Base-by-base conservation (phyloP, 2,888 invertebrate genomes). In the Sminthurides aquaticus region DNA sequence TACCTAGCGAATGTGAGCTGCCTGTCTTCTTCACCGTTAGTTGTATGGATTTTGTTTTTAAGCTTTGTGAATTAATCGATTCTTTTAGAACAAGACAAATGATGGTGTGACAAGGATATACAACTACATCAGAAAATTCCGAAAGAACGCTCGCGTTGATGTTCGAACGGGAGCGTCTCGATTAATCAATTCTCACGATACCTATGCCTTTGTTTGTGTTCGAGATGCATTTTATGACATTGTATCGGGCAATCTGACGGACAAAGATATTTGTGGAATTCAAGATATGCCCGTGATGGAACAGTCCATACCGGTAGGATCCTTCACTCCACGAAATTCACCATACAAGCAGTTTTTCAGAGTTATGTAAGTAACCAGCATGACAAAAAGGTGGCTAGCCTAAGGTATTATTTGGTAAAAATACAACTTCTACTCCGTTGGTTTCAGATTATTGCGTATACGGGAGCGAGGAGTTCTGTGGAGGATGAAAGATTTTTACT, bases 381-480 rank as follows among this genome's bases (percentile, higher is more conserved):
- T 34, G n/a, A n/a, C n/a, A n/a, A n/a, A n/a, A n/a, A n/a, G n/a
- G n/a, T n/a, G n/a, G n/a, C n/a, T n/a, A n/a, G n/a, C n/a, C n/a
- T n/a, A n/a, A n/a, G n/a, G n/a, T n/a, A n/a, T n/a, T n/a, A n/a
- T n/a, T n/a, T n/a, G n/a, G n/a, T n/a, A n/a, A n/a, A n/a, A n/a
- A n/a, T n/a, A n/a, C n/a, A n/a, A n/a, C n/a, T n/a, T n/a, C n/a
- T n/a, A n/a, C n/a, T n/a, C n/a, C n/a, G n/a, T n/a, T n/a, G n/a
- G n/a, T n/a, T n/a, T 2, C 18, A 73, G 70, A 28, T 61, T 71
- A 29, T 64, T 62, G 0, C 62, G 59, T 48, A 70, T 71, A 11
- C 58, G 69, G 8, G 73, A 73, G 55, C 69, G 71, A 1, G 73
- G 73, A 11, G 57, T 73, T 18, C 28, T 70, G 2, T 69, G 66